Evolutionary conservation across 1,140 invertebrate species (phyloP), one percentile per base, ranked within the genome.

Genomic region (Nixonia krombeini): DNA sequence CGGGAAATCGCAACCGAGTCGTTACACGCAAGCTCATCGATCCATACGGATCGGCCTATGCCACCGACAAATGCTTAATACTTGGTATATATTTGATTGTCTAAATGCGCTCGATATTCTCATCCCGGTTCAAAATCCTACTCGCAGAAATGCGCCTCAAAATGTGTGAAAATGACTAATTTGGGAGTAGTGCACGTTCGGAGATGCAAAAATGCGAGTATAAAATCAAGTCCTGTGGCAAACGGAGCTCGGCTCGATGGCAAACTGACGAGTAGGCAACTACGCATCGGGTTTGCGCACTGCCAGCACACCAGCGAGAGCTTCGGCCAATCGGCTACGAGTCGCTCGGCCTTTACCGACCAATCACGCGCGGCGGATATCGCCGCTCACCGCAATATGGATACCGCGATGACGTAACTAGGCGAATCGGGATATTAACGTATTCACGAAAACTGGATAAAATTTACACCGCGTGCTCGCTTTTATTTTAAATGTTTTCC

Each of bases 191-290:
- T 65, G 52, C 52, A 52, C 62, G 62, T 57, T 65, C 62, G 49
- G 17, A 65, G 49, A 51, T 65, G 47, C 47, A 65, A 65, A 57
- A 57, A 65, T 65, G 47, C 62, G 62, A 57, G 51, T 65, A 53
- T 52, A 65, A 57, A 52, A 57, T 57, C 47, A 57, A 52, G 62
- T 65, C 53, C 62, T 52, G 38, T 52, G 17, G 47, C 53, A 65
- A 65, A 57, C 62, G 53, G 25, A 57, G 52, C 62, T 65, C 53
- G 53, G 49, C 38, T 65, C 62, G 61, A 53, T 53, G 52, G 41
- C 57, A 65, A 52, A 65, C 62, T 65, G 62, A 65, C 1, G 40
- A 65, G 41, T 47, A 12, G 47, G 7, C 9, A 18, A 51, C 18
- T 65, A 52, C 62, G 62, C 62, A 58, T 6, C 35, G 7, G 10